These are phyloP conservation scores for Rhadina sibilatrix DNA, from an alignment of 2,113 vertebrate species.

Conservation along the genomic window DNA sequence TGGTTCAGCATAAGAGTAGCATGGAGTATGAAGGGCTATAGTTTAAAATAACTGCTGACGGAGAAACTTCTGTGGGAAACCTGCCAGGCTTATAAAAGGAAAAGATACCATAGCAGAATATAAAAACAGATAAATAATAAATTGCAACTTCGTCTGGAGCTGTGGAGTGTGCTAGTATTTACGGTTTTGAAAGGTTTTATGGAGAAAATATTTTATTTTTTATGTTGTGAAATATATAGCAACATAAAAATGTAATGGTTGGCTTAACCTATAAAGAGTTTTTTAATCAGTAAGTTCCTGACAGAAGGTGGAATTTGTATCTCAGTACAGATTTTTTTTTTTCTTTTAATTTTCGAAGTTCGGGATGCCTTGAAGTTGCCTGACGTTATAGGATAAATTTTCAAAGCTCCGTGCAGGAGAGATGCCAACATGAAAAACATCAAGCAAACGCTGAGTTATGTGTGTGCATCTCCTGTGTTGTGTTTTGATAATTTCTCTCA, in stretches of 20 bases:
- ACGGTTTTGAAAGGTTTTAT: conserved; percentile 62
- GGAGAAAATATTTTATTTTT: conserved; percentile 67
- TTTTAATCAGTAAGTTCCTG: conserved; percentile 75
- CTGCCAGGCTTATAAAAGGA: conserved; percentile 61
- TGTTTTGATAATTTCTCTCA: conserved; percentile 56
- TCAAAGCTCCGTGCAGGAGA: conserved; percentile 48
- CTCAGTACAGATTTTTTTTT: conserved; percentile 51
- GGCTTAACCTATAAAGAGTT: conserved; percentile 75
- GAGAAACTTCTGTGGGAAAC: conserved; percentile 49
- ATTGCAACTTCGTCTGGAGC: conserved; percentile 30
- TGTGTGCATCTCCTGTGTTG: conserved; percentile 10
- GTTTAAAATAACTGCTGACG: conserved; percentile 48
- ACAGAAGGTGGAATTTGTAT: conserved; percentile 74
- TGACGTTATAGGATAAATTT: conserved; percentile 60
- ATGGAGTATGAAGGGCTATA: not conserved
- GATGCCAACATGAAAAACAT: conserved; percentile 16
- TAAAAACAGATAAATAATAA: conserved; percentile 64
- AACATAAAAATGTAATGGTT: conserved; percentile 74
- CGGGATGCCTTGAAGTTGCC: conserved; percentile 59
- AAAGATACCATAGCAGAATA: conserved; percentile 49
- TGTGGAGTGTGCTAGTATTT: conserved; percentile 51
- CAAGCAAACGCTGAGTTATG: conserved; percentile 36
- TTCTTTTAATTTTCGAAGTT: conserved; percentile 68
- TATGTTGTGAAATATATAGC: conserved; percentile 70
- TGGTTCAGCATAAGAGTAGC: not conserved